Percentiles rank a stretch among this genome's conserved stretches.
These are phyloP conservation scores for Apodemia duryi DNA, from an alignment of 2,888 invertebrate genomes.

Conservation along the genomic window DNA sequence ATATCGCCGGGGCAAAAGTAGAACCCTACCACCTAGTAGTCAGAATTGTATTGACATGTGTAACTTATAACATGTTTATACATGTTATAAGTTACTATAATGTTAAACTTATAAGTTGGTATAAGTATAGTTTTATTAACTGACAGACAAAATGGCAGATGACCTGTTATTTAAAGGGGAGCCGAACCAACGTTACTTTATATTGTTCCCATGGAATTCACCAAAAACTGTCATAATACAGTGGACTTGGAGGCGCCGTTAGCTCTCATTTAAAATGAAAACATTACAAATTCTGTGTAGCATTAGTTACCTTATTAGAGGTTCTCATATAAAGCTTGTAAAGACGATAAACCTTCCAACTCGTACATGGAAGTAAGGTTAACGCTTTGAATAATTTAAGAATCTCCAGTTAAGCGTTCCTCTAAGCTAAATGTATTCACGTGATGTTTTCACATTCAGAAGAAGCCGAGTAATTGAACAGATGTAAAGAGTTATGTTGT, in stretches of 20 bases:
- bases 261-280: slow-evolving; percentile 20
- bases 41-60: no score
- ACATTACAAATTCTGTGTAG: slow-evolving; percentile 11
- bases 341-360: slow-evolving; percentile 20
- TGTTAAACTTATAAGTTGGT: no score
- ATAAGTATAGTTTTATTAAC: no score
- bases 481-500: background rate
- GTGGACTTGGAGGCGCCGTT: background rate
- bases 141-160: no score
- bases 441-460: slow-evolving; percentile 54
- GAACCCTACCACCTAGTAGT: no score
- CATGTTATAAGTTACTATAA: no score
- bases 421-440: slow-evolving; percentile 34
- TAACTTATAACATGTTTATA: no score
- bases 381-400: slow-evolving; percentile 52
- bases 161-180: no score
- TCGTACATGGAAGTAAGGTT: slow-evolving; percentile 32
- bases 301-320: slow-evolving; percentile 6
- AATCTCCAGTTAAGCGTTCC: slow-evolving; percentile 42
- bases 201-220: no score
- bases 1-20: no score
- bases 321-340: background rate
- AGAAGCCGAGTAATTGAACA: slow-evolving; percentile 47
- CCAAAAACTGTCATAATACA: no score
- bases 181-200: no score